Percentiles rank a stretch among this genome's conserved stretches.
Evolutionary conservation across 2,888 invertebrate species (phyloP).

Genomic region (Hedychridium roseum): DNA sequence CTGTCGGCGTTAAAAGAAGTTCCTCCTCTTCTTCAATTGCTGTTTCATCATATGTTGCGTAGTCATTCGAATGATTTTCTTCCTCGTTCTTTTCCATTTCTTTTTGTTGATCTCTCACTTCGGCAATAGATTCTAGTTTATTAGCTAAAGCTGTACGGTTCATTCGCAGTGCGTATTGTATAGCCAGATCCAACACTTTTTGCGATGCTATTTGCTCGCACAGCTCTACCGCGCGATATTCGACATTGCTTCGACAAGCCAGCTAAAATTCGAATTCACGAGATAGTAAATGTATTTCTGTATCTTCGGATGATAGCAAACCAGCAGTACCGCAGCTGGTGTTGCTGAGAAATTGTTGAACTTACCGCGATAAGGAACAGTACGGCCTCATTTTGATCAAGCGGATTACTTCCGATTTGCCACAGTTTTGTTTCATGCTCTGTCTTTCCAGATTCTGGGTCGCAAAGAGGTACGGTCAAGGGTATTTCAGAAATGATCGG

Average conservation of each 20-base stretch:
- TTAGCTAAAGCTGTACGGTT: conserved; percentile 82
- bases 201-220: conserved; percentile 83
- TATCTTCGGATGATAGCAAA: no score
- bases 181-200: conserved; percentile 80
- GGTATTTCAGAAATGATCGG: conserved; percentile 82
- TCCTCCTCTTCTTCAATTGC: conserved; percentile 34
- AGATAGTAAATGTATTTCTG: no score
- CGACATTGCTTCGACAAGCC: conserved; percentile 83
- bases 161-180: conserved; percentile 86
- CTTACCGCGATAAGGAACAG: conserved; percentile 89
- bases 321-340: no score
- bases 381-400: conserved; percentile 78
- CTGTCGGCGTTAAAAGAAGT: conserved; percentile 34
- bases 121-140: conserved; percentile 67
- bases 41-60: conserved; percentile 23
- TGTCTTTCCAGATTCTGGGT: conserved; percentile 80
- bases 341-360: no score
- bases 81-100: conserved; percentile 44
- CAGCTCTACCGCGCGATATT: conserved; percentile 86
- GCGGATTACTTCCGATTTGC: conserved; percentile 71
- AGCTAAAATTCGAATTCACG: no score
- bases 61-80: conserved; percentile 35
- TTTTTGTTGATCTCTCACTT: conserved; percentile 48
- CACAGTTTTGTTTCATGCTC: conserved; percentile 80
- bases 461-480: conserved; percentile 81